Base-by-base conservation (phyloP, 2,113 vertebrate species). In the Hymenochirus boettgeri region DNA sequence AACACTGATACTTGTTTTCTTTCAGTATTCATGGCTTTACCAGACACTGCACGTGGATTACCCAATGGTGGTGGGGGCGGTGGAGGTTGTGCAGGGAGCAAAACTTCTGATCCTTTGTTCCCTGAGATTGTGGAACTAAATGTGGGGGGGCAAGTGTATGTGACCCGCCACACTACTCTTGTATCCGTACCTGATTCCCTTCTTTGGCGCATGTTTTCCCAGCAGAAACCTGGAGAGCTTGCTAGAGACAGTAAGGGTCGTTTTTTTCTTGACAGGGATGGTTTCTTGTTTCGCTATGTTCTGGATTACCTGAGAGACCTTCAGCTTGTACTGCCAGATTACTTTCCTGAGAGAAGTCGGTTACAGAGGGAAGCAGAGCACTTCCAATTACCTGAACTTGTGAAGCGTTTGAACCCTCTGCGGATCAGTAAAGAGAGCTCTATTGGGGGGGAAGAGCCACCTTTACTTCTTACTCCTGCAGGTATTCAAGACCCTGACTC, bases 241-340 rank as follows among this genome's bases (percentile, higher is more conserved):
- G 88, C 95, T 54, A 89, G 87, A 70, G 95, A 97, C 86, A 90
- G 91, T 84, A 98, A 98, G 57, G 94, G 95, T 24, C 94, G 95
- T 76, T 95, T 92, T 84, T 97, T 98, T 78, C 71, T 97, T 78
- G 95, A 98, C 78, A 80, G 95, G 63, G 95, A 98, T 85, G 95
- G 95, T 42, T 97, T 97, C 79, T 82, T 98, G 61, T 98, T 98
- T 83, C 95, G 95, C 64, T 97, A 97, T 82, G 87, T 98, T 77
- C 81, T 97, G 75, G 95, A 97, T 75, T 98, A 97, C 75, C 85
- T 97, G 65, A 88, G 94, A 33, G 95, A 98, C 76, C 74, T 92
- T 61, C 90, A 89, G 83, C 82, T 98, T 29, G 93, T 96, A 61
- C 84, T 98, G 35, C 95, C 95, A 26, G 95, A 98, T 73, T 92